phyloP scores from a whole-genome alignment of 2,113 vertebrate genomes.

The Rhinolophus sinicus region DNA sequence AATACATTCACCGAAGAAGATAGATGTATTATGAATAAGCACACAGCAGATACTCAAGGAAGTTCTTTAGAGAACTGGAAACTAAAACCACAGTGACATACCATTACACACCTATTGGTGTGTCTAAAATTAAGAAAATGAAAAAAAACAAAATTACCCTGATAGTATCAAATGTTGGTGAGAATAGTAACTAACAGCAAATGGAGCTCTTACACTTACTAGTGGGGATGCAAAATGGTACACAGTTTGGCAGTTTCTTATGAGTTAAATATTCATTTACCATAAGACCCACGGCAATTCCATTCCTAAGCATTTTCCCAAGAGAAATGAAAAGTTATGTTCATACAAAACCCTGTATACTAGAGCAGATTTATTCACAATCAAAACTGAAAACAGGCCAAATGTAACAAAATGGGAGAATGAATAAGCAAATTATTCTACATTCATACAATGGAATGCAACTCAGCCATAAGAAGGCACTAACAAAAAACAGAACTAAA shows the following conservation, averaged over 20 bases:
- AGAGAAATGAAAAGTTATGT: not conserved
- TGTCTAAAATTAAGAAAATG: not conserved
- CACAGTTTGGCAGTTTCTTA: not conserved
- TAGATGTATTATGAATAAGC: not conserved
- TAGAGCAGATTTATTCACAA: slow-evolving; percentile 7
- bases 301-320: not conserved
- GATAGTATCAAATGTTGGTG: not conserved
- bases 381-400: not conserved
- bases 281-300: not conserved
- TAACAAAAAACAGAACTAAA: not conserved
- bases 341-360: not conserved
- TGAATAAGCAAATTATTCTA: not conserved
- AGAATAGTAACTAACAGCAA: not conserved
- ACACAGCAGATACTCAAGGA: not conserved
- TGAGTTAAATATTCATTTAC: not conserved
- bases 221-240: not conserved
- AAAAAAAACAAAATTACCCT: not conserved
- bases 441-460: not conserved
- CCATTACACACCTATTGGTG: not conserved
- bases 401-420: not conserved
- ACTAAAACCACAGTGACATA: not conserved
- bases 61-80: not conserved
- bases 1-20: slow-evolving; percentile 21
- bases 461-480: not conserved
- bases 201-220: not conserved